Conservation (phyloP, 1,140 invertebrate genomes). For the Macrobrachium rosenbergii region DNA sequence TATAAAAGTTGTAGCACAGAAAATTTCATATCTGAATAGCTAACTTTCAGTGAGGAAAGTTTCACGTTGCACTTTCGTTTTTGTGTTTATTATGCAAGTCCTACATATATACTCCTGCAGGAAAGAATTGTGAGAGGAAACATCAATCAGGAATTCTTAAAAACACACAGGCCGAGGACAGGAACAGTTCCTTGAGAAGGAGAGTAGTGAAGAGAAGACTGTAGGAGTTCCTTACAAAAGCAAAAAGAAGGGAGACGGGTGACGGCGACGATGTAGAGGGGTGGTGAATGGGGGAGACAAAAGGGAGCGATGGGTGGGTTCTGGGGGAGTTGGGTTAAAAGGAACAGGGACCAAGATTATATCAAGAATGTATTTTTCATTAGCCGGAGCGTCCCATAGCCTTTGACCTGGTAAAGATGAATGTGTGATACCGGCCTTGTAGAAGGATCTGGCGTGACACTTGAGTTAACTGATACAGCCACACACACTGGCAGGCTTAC, state of each 20-base stretch:
- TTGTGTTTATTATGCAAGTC: no score
- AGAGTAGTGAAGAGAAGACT: no score
- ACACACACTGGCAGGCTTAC: background rate
- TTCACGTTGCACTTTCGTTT: no score
- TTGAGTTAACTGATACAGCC: background rate
- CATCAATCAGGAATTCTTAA: no score
- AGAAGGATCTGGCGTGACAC: background rate
- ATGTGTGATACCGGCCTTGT: background rate
- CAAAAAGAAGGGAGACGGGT: background rate
- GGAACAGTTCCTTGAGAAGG: no score
- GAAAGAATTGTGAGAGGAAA: no score
- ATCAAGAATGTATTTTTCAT: conserved; percentile 42
- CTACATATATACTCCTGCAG: no score
- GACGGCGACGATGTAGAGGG: background rate
- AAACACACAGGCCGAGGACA: no score
- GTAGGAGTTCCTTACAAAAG: no score
- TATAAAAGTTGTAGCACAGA: no score
- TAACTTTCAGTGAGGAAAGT: no score
- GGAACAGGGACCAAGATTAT: background rate
- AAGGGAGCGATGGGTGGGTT: background rate
- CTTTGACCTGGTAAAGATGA: conserved; percentile 25
- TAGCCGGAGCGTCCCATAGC: conserved; percentile 27
- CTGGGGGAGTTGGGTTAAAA: background rate
- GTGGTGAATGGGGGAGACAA: background rate
- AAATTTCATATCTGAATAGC: no score